These are phyloP conservation scores for Callocephalon fimbriatum DNA, from an alignment of 2,113 vertebrate genomes.

Conservation along the genomic window DNA sequence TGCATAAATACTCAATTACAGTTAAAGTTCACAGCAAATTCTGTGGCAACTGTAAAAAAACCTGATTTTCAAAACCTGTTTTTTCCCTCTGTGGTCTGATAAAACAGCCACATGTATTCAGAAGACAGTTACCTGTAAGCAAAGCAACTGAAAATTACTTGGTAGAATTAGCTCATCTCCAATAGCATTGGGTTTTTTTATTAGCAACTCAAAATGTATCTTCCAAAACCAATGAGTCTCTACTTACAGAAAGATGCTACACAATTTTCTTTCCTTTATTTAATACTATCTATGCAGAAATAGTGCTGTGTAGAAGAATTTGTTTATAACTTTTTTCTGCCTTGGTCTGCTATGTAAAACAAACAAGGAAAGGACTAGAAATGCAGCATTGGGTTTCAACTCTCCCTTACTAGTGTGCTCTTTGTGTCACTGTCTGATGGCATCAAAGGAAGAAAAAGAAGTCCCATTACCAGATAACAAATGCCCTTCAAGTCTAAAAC, in stretches of 20 bases:
- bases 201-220: background rate
- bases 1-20: background rate
- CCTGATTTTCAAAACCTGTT: background rate
- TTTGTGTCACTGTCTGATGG: no score
- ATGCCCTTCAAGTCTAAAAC: background rate
- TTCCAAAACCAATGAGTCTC: background rate
- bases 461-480: background rate
- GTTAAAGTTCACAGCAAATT: background rate
- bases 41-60: background rate
- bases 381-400: background rate
- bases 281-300: no score
- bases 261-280: background rate
- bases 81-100: background rate
- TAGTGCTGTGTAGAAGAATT: background rate
- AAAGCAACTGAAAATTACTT: background rate
- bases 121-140: background rate
- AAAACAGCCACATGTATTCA: background rate
- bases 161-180: background rate
- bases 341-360: background rate
- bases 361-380: background rate
- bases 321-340: background rate
- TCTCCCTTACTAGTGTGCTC: background rate
- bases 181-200: accelerated
- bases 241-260: background rate
- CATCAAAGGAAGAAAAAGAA: background rate